These are phyloP conservation scores for Pagetopsis macropterus DNA, from an alignment of 2,797 vertebrate genomes.

Conservation along the genomic window DNA sequence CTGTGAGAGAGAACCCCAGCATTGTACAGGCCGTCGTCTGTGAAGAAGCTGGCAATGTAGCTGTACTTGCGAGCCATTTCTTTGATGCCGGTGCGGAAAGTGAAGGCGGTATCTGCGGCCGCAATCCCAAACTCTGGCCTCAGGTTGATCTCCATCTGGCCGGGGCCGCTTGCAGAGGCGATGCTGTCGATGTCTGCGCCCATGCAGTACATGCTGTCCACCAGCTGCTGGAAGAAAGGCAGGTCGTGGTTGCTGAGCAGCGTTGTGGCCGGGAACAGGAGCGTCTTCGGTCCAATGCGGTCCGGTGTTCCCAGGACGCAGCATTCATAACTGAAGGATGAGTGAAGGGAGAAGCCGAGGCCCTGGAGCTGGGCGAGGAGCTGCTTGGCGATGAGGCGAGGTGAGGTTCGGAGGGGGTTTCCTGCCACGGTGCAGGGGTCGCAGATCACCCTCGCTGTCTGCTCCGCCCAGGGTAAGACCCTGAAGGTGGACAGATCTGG, in stretches of 20 bases:
- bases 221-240: conserved; percentile 92
- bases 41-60: conserved; percentile 92
- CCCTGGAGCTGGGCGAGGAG: conserved; percentile 88
- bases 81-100: conserved; percentile 92
- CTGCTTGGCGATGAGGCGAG: conserved; percentile 90
- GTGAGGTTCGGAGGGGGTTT: conserved; percentile 88
- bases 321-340: conserved; percentile 94
- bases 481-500: conserved; percentile 91
- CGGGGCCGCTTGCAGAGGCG: conserved; percentile 89
- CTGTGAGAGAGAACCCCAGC: conserved; percentile 90
- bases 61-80: conserved; percentile 94
- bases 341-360: conserved; percentile 88
- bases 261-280: conserved; percentile 90
- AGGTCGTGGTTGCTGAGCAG: conserved; percentile 90
- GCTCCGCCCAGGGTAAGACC: conserved; percentile 90
- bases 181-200: conserved; percentile 93
- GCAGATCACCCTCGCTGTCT: conserved; percentile 93
- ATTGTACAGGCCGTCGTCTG: conserved; percentile 88
- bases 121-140: conserved; percentile 90
- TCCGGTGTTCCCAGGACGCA: conserved; percentile 90
- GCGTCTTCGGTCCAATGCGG: conserved; percentile 88
- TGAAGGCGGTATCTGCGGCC: conserved; percentile 92
- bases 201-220: conserved; percentile 91
- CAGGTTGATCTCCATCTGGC: conserved; percentile 94
- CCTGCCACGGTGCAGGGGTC: conserved; percentile 91